Evolutionary conservation across 2,888 invertebrate genomes (phyloP), one percentile per base, ranked within the genome.

Genomic region (Thysanoteuthis rhombus): DNA sequence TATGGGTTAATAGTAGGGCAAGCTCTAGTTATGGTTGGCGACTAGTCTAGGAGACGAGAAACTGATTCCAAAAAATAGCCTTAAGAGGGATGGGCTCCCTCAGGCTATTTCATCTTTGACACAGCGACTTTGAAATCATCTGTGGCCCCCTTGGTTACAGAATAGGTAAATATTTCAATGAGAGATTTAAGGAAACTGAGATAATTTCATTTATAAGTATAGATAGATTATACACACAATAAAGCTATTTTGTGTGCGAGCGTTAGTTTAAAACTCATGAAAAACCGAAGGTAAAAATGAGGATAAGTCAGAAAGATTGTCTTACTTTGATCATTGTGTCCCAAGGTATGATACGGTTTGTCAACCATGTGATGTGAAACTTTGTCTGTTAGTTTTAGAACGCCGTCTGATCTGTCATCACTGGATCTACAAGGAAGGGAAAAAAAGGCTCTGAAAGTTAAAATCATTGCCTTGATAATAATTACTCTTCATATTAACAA

Each of bases 321-420:
- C 58, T 93, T 58, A 93, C 93, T 58, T 52, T 39, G 39, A 39
- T 93, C 93, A 22, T 32, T 93, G 6, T 93, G 93, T 47, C 38
- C 42, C 47, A 47, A 36, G 8, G 38, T 39, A 1, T 39, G 93
- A 93, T 93, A 93, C 19, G 16, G 36, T n/a, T 93, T 93, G 32
- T 93, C 93, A 5, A 47, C 93, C 58, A 93, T 47, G 25, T 93
- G 93, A 58, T 93, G 93, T 52, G 93, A 93, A 58, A 58, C 93
- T 58, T 58, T 93, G 38, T 93, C 93, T 93, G 93, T 58, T 36
- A 47, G 38, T 38, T 52, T 93, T 32, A 58, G n/a, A 38, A 25
- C 93, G 38, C 58, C 93, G 28, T 93, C 93, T 47, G 58, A 93
- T 93, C 93, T 45, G 12, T 93, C 93, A 47, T 93, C 93, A 93